phyloP scores from a whole-genome alignment of 2,113 vertebrate genomes.

The Hystrix cristata region DNA sequence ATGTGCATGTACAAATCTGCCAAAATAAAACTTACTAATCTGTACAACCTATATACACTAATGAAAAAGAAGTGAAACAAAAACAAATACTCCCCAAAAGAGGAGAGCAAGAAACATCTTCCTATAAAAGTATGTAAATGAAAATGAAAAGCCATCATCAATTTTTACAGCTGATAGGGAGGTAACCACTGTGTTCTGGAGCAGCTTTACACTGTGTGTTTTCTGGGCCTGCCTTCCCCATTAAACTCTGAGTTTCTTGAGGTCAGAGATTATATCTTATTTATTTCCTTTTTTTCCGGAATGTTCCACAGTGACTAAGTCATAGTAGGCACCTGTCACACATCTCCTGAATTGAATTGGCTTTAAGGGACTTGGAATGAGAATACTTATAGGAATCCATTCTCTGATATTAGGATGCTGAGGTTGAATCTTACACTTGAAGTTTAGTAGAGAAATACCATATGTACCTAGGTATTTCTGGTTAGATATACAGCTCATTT shows the following conservation, averaged over 20 bases:
- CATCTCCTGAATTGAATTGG: slow-evolving; percentile 16
- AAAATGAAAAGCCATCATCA: slow-evolving; percentile 54
- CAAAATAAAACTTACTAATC: background rate
- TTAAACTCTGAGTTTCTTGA: slow-evolving; percentile 23
- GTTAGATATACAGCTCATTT: background rate
- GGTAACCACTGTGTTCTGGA: background rate
- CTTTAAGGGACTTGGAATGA: slow-evolving; percentile 47
- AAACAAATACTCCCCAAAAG: background rate
- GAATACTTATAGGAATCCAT: background rate
- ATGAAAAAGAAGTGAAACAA: background rate
- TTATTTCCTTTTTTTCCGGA: slow-evolving; percentile 22
- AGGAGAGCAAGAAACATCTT: background rate
- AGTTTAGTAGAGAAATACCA: background rate
- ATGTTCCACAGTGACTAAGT: background rate
- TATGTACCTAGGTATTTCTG: background rate
- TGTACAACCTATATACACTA: background rate
- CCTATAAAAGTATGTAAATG: background rate
- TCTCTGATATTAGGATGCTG: background rate
- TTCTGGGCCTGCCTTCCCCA: background rate
- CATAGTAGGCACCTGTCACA: background rate
- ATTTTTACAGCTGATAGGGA: background rate
- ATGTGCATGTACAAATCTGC: background rate
- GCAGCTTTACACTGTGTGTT: background rate
- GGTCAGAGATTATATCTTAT: background rate
- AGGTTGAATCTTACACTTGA: slow-evolving; percentile 13